A percentile compares a stretch with the other conserved stretches of the same genome.
phyloP scores from a whole-genome alignment of 2,113 vertebrate species.

The Hucho hucho region DNA sequence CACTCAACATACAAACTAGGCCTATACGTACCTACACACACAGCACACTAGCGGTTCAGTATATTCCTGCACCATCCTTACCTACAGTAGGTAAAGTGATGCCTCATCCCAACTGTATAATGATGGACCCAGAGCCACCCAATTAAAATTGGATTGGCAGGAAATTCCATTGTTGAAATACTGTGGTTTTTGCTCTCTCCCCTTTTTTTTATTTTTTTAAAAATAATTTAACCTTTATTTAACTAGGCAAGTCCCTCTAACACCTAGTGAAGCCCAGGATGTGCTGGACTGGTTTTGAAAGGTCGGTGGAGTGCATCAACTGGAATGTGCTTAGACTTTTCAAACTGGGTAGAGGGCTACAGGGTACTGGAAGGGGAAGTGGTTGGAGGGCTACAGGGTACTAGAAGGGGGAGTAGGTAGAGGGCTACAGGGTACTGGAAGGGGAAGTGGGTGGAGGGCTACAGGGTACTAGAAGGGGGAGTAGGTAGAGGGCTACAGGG shows the following conservation, averaged over 20 bases:
- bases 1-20: too few species aligned
- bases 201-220: background rate
- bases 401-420: too few species aligned
- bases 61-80: too few species aligned
- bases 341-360: background rate
- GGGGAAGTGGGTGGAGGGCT: too few species aligned
- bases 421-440: too few species aligned
- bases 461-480: too few species aligned
- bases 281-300: constrained; percentile 22
- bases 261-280: background rate
- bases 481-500: too few species aligned
- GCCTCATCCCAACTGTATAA: background rate
- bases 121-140: background rate
- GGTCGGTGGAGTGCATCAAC: constrained; percentile 17
- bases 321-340: constrained; percentile 4
- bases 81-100: background rate
- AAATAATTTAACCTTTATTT: too few species aligned
- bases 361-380: constrained; percentile 35
- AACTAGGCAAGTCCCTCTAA: background rate
- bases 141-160: background rate
- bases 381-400: background rate
- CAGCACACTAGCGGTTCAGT: too few species aligned
- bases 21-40: too few species aligned
- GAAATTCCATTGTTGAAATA: background rate
- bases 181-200: background rate